These are phyloP conservation scores for Leptobrachium leishanense DNA, from an alignment of 2,113 vertebrate genomes.

Conservation along the genomic window DNA sequence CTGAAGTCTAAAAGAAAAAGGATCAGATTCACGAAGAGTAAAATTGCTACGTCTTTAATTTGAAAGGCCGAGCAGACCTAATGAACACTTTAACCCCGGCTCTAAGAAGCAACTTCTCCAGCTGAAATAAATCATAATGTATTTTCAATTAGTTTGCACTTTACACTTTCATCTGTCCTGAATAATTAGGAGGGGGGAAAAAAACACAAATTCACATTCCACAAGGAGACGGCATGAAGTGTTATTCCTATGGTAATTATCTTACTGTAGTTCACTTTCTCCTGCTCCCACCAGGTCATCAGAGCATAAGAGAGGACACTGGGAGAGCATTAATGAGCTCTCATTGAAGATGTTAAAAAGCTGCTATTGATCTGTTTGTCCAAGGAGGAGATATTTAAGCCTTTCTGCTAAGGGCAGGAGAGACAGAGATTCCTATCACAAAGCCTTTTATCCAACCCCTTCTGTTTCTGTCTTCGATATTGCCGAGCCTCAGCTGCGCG, in stretches of 20 bases:
- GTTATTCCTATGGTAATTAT: conserved; percentile 76
- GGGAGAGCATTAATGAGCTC: conserved; percentile 88
- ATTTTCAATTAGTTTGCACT: conserved; percentile 75
- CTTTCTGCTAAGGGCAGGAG: conserved; percentile 82
- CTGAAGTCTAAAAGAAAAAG: not conserved
- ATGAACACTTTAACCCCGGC: conserved; percentile 62
- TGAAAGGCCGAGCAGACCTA: conserved; percentile 44
- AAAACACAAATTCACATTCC: conserved; percentile 72
- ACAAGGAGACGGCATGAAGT: conserved; percentile 67
- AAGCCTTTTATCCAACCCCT: conserved; percentile 85
- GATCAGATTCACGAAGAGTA: conserved; percentile 15
- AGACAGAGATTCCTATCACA: conserved; percentile 87
- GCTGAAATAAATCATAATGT: conserved; percentile 67
- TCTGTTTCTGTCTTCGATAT: conserved; percentile 77
- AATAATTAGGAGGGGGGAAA: conserved; percentile 67
- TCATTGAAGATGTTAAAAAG: conserved; percentile 93
- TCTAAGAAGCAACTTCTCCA: conserved; percentile 52
- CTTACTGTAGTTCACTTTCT: conserved; percentile 78
- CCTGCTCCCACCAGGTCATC: conserved; percentile 82
- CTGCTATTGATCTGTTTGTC: conserved; percentile 96
- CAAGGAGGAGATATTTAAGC: conserved; percentile 94
- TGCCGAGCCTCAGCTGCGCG: conserved; percentile 75
- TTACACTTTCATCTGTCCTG: conserved; percentile 66
- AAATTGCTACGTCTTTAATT: conserved; percentile 11
- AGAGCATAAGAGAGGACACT: conserved; percentile 80